Conservation (phyloP, 2,113 vertebrate species). For the Muntiacus reevesi region DNA sequence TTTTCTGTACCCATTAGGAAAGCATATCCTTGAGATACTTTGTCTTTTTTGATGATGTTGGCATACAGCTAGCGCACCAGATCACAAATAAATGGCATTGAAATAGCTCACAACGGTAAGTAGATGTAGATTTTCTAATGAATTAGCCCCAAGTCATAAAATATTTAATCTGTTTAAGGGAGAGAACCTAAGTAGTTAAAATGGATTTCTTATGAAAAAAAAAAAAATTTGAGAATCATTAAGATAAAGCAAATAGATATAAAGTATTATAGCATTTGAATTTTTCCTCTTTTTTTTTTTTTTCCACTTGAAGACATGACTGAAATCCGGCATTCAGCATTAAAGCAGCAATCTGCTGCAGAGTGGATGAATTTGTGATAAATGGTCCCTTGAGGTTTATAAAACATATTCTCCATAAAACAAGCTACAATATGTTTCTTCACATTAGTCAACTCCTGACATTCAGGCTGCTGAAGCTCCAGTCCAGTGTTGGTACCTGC, state of each 20-base stretch:
- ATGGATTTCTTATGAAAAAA: slow-evolving; percentile 51
- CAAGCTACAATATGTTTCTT: slow-evolving; percentile 82
- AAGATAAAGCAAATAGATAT: slow-evolving; percentile 39
- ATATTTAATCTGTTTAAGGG: slow-evolving; percentile 52
- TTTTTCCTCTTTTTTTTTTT: background rate
- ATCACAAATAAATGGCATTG: slow-evolving; percentile 30
- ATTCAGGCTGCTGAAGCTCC: slow-evolving; percentile 80
- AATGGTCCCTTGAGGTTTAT: slow-evolving; percentile 88
- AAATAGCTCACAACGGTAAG: slow-evolving; percentile 16
- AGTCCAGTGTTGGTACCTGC: slow-evolving; percentile 78
- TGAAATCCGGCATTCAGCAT: slow-evolving; percentile 80
- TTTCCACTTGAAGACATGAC: slow-evolving; percentile 57
- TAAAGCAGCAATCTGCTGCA: slow-evolving; percentile 82
- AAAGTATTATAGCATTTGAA: slow-evolving; percentile 33
- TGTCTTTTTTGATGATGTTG: background rate
- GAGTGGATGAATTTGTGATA: slow-evolving; percentile 91
- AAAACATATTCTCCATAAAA: slow-evolving; percentile 85
- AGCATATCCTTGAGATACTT: background rate
- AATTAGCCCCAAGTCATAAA: slow-evolving; percentile 36
- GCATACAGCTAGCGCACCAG: background rate
- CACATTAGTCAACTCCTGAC: slow-evolving; percentile 80
- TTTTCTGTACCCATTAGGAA: slow-evolving; percentile 42
- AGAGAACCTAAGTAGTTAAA: slow-evolving; percentile 54
- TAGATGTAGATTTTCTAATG: slow-evolving; percentile 67
- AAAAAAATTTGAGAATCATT: slow-evolving; percentile 55